Evolutionary conservation across 2,113 vertebrate genomes (phyloP), one percentile per base, ranked within the genome.

Genomic region (Tapirus terrestris): DNA sequence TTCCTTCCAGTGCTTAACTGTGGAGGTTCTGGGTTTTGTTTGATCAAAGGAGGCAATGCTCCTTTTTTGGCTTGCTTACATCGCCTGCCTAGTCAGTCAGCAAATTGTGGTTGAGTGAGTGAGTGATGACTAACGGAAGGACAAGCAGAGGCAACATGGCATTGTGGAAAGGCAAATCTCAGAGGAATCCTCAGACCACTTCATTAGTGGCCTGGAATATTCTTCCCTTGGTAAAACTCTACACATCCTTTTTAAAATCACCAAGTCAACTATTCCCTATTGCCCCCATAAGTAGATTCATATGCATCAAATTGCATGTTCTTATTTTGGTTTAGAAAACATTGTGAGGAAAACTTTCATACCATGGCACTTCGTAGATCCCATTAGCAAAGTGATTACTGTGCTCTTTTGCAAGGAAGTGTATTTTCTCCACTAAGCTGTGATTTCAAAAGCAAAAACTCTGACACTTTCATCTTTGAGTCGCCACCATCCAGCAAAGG

Each of bases 391-490:
- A 61, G 21, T 39, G 56, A 82, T 61, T 85, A 16, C 48, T 60
- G 5, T 16, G 48, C 27, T 79, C 12, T 33, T 91, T 72, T 88
- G 23, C 67, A 83, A 81, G 72, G 29, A 83, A 95, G 65, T 56
- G 83, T 81, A 51, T 90, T 87, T 72, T 68, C n/a, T 36, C 56
- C 48, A 79, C 36, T 79, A 60, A 79, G 39, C 45, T 56, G 27
- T 33, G 87, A 88, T 91, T 91, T 93, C 53, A 79, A 83, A 77
- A 79, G 43, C 61, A 96, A 87, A 88, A 84, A 33, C 48, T 27
- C 36, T 91, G 82, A 83, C 27, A 67, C 60, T 45, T 82, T 89
- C 56, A 45, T 58, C 53, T 80, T 60, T 91, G 29, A 83, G 65
- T 94, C 70, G 48, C 83, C 39, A 76, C 68, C 27, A 73, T 60